These are phyloP conservation scores for Muscicapa striata DNA, from an alignment of 2,797 vertebrate genomes.

Conservation along the genomic window DNA sequence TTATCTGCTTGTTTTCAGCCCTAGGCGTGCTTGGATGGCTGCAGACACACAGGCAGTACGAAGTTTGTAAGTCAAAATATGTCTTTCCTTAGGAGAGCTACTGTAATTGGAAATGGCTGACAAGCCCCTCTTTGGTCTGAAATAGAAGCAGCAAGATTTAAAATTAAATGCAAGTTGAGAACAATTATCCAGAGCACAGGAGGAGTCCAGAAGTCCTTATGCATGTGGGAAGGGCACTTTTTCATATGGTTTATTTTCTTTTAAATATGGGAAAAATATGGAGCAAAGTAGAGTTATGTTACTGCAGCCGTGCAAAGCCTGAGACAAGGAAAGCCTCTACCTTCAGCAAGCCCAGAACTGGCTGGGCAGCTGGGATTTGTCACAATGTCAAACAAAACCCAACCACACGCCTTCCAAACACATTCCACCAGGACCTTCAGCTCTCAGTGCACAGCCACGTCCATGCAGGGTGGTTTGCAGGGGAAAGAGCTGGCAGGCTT, in stretches of 20 bases:
- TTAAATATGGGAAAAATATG: constrained; percentile 1
- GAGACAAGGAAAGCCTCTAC: neutral
- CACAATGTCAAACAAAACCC: neutral
- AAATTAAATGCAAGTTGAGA: constrained; percentile 26
- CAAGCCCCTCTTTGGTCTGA: neutral
- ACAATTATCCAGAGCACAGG: neutral
- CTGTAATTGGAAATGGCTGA: constrained; percentile 14
- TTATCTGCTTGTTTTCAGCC: neutral
- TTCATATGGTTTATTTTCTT: neutral
- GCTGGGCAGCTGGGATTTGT: constrained; percentile 26
- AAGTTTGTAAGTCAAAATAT: neutral
- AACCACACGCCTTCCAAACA: neutral
- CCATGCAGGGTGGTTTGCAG: neutral
- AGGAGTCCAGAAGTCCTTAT: neutral
- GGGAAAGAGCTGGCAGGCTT: neutral
- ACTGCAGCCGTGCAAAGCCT: neutral
- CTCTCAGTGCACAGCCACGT: neutral
- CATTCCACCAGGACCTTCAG: neutral
- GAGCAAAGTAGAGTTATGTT: constrained; percentile 2
- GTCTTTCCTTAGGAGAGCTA: neutral
- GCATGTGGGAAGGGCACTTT: neutral
- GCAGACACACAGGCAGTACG: fast-evolving
- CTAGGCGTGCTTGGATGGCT: neutral
- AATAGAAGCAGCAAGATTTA: constrained; percentile 15
- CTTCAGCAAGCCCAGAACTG: fast-evolving